Base-by-base conservation (phyloP, 2,797 vertebrate genomes). In the Myotis pilosus region DNA sequence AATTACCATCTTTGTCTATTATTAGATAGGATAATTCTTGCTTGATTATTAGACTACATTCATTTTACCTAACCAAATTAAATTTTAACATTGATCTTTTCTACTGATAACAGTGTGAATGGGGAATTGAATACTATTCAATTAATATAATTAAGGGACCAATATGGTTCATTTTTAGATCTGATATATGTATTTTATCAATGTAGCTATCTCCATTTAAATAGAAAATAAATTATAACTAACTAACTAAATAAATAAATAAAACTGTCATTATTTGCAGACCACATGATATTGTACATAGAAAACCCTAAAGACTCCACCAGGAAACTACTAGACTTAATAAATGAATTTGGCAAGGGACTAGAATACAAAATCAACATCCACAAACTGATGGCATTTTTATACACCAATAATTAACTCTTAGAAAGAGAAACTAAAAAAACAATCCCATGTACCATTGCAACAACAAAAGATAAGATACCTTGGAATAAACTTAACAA, bases 21-120 rank as follows among this genome's bases (percentile, higher is more conserved):
- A 38, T 38, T 38, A 38, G 38, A 38, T 38, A 38, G 38, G 38
- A 30, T 69, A 10, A 68, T 19, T 47, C 9, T 53, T 87, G 8
- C 17, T 75, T 68, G 15, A 71, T 80, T 55, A 62, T 74, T 76
- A 44, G 12, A 51, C 62, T 79, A 80, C 66, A 49, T 87, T 71
- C 25, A 83, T 74, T 93, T n/a, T 69, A 92, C 11, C 1, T 89
- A 66, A 74, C 4, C 1, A 83, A 55, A 25, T 78, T 57, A 57
- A 80, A 79, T 84, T 94, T 94, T 90, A 95, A 91, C 30, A 75
- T 3, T 87, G 8, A 88, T 51, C 7, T 51, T 87, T 81, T 51
- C 36, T 74, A 36, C 66, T 84, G 25, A 89, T 38, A 89, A 74
- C 36, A 72, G 44, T 76, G 30, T 51, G 19, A 84, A 76, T 89